Conservation (phyloP, 2,113 vertebrate genomes). For the Scopus umbretta region DNA sequence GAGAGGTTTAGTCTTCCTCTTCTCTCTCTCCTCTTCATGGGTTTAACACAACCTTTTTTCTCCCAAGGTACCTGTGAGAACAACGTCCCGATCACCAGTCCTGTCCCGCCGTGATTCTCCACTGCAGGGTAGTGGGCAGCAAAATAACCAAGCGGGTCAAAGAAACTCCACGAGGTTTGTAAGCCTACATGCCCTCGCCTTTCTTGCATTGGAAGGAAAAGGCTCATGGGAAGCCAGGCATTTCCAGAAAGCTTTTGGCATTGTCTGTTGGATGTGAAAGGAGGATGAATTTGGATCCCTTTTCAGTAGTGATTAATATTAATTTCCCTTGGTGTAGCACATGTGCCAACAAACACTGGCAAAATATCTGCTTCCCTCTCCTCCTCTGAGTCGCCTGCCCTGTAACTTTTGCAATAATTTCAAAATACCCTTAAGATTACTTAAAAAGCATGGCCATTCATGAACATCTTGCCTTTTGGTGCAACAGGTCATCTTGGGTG, state of each 20-base stretch:
- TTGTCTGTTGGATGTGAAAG: not conserved
- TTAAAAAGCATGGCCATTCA: not conserved
- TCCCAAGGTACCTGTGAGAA: slow-evolving; percentile 87
- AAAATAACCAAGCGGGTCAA: slow-evolving; percentile 80
- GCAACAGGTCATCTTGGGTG: not conserved
- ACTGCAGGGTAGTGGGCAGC: slow-evolving; percentile 81
- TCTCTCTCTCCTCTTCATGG: not conserved
- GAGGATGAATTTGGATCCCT: not conserved
- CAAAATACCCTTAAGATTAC: not conserved
- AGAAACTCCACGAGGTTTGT: slow-evolving; percentile 86
- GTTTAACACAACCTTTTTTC: slow-evolving; percentile 23
- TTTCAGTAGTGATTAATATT: not conserved
- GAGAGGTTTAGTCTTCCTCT: not conserved
- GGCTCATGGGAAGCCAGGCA: not conserved
- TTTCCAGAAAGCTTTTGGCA: not conserved
- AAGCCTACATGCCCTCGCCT: not conserved
- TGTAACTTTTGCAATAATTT: not conserved
- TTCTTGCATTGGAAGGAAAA: not conserved
- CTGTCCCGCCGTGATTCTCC: slow-evolving; percentile 89
- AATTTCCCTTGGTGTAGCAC: not conserved
- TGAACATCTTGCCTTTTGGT: not conserved
- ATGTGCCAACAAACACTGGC: not conserved
- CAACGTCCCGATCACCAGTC: slow-evolving; percentile 91
- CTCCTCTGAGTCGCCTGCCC: not conserved
- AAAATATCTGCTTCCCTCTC: not conserved